Evolutionary conservation across 1,140 invertebrate species (phyloP).

Genomic region (Geopemphigus sp.): DNA sequence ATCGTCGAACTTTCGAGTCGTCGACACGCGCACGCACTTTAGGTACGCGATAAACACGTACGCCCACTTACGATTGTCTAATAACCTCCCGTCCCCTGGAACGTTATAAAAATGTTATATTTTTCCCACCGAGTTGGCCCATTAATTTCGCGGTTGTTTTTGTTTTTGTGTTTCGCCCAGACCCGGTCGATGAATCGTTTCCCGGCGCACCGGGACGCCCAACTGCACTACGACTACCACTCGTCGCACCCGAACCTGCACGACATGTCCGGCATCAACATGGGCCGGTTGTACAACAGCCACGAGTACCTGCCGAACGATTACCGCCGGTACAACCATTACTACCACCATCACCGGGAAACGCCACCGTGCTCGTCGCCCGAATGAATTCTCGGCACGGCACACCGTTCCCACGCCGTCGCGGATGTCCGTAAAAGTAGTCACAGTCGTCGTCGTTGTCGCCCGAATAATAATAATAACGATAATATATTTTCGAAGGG

Average conservation of each 20-base stretch:
- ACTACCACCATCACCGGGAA: constrained; percentile 21
- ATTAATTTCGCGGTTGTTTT: too few relatives aligned
- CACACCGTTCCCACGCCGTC: neutral
- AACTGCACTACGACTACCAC: constrained; percentile 22
- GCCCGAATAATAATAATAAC: too few relatives aligned
- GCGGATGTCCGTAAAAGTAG: too few relatives aligned
- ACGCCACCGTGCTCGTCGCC: constrained; percentile 27
- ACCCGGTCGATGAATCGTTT: constrained; percentile 39
- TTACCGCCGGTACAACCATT: constrained; percentile 1
- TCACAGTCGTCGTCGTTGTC: too few relatives aligned
- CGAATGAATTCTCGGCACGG: constrained; percentile 2
- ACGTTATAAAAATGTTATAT: too few relatives aligned
- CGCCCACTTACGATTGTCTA: too few relatives aligned
- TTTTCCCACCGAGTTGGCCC: too few relatives aligned
- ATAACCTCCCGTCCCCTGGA: too few relatives aligned
- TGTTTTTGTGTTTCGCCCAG: neutral
- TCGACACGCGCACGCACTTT: too few relatives aligned
- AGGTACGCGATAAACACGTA: too few relatives aligned
- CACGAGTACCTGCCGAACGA: constrained; percentile 32
- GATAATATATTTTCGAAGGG: too few relatives aligned
- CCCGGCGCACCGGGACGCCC: neutral
- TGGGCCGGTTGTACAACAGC: constrained; percentile 41
- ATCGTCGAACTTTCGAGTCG: too few relatives aligned
- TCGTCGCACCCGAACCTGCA: constrained; percentile 39
- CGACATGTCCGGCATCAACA: constrained; percentile 29